Percentiles rank a stretch among this genome's conserved stretches.
These are phyloP conservation scores for Augiades crinisus DNA, from an alignment of 2,888 invertebrate genomes.

Conservation along the genomic window DNA sequence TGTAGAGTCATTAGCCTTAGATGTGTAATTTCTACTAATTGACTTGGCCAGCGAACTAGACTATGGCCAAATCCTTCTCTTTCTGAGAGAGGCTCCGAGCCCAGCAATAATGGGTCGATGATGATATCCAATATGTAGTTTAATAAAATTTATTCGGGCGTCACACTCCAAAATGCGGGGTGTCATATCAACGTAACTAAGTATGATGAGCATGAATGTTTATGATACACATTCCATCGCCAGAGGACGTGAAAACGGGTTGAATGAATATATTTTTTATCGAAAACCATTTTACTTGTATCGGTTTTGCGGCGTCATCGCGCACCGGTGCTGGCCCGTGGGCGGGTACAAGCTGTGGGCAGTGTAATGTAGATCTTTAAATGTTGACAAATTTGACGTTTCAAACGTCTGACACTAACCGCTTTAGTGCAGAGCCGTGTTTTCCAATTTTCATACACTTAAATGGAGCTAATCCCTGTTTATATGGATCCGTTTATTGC, in stretches of 20 bases:
- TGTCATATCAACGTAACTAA: slow-evolving; percentile 21
- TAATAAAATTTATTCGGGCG: slow-evolving; percentile 18
- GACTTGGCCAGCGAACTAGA: too few relatives aligned
- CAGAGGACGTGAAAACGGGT: slow-evolving; percentile 35
- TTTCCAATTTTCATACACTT: background rate
- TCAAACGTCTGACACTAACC: slow-evolving; percentile 9
- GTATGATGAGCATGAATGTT: slow-evolving; percentile 36
- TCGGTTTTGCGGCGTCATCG: slow-evolving; percentile 56
- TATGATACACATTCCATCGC: slow-evolving; percentile 35
- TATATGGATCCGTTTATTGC: background rate
- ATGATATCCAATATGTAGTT: slow-evolving; percentile 11
- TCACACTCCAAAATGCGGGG: slow-evolving; percentile 17
- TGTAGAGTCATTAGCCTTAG: too few relatives aligned
- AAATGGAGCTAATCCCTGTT: background rate
- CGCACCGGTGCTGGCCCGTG: slow-evolving; percentile 28
- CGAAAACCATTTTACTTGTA: slow-evolving; percentile 53
- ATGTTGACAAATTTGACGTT: slow-evolving; percentile 35
- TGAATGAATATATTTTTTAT: slow-evolving; percentile 55
- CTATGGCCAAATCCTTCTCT: too few relatives aligned
- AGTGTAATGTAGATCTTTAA: slow-evolving; percentile 43
- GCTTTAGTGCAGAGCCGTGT: background rate
- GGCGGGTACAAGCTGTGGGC: slow-evolving; percentile 54
- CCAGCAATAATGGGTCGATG: too few relatives aligned
- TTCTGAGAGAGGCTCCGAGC: too few relatives aligned
- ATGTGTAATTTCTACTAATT: too few relatives aligned